These are phyloP conservation scores for Machimus atricapillus DNA, from an alignment of 2,888 invertebrate species.

Conservation along the genomic window DNA sequence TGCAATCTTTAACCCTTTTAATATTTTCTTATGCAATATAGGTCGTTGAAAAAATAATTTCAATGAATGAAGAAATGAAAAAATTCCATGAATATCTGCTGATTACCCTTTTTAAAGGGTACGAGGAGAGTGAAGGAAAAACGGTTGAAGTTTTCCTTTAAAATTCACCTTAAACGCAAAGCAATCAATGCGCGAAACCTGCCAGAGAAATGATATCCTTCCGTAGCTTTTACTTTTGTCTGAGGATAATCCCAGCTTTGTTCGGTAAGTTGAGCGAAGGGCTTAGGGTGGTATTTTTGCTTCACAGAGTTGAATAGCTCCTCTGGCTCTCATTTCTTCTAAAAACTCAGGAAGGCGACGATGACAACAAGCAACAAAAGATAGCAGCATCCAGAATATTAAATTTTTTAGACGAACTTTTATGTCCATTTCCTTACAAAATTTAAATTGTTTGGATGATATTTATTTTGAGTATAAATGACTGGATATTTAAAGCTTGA, in stretches of 20 bases:
- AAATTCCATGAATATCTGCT: not conserved
- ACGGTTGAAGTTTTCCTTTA: not conserved
- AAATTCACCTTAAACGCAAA: not conserved
- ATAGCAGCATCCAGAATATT: not conserved
- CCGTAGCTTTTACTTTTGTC: not conserved
- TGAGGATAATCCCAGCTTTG: not conserved
- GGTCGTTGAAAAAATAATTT: not conserved
- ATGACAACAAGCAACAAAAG: not conserved
- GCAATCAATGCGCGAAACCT: not conserved
- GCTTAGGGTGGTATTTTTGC: not conserved
- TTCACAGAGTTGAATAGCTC: not conserved
- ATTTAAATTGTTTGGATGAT: not conserved
- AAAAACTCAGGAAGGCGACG: not conserved
- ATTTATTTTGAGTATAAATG: not conserved
- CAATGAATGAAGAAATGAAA: not conserved
- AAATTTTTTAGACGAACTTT: not conserved
- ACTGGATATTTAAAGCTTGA: not conserved
- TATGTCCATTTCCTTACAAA: not conserved
- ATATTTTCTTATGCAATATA: not conserved
- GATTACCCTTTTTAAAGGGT: not conserved
- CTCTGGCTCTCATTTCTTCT: not conserved
- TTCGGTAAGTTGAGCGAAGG: not conserved
- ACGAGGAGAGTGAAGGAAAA: not conserved
- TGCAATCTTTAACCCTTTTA: not conserved
- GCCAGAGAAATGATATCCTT: not conserved